These are phyloP conservation scores for Sander lucioperca DNA, from an alignment of 2,113 vertebrate genomes.

Conservation along the genomic window DNA sequence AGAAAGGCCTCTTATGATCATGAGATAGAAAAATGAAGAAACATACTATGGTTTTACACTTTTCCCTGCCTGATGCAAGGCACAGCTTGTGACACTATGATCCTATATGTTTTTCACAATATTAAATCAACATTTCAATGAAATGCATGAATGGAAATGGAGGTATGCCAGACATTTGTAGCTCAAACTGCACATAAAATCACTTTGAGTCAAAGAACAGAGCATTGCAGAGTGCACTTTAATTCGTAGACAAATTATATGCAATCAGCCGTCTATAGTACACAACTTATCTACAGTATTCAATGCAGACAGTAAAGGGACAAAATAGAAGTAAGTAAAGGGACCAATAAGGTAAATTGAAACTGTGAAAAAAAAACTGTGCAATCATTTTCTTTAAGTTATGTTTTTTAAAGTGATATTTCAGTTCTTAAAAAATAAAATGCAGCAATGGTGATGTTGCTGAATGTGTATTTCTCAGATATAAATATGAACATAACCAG, in stretches of 20 bases:
- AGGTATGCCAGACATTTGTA: constrained; percentile 31
- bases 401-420: constrained; percentile 18
- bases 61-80: constrained; percentile 10
- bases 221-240: constrained; percentile 35
- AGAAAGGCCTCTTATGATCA: constrained; percentile 1
- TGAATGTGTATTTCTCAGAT: constrained; percentile 17
- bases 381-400: constrained; percentile 15
- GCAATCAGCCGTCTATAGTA: constrained; percentile 8
- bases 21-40: constrained; percentile 8
- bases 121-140: constrained; percentile 48
- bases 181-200: constrained; percentile 44
- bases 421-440: not conserved
- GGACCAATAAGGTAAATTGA: constrained; percentile 31
- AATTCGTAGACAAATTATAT: constrained; percentile 10
- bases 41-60: constrained; percentile 5
- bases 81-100: not conserved
- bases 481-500: constrained; percentile 12
- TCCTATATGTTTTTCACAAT: constrained; percentile 35
- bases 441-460: constrained; percentile 35
- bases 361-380: constrained; percentile 52
- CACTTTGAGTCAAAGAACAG: constrained; percentile 11
- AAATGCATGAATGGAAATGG: constrained; percentile 51
- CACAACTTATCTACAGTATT: not conserved
- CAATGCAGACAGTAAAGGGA: constrained; percentile 28
- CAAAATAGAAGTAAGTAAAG: not conserved